These are phyloP conservation scores for Acanthiza pusilla DNA, from an alignment of 2,797 vertebrate genomes.

Conservation along the genomic window DNA sequence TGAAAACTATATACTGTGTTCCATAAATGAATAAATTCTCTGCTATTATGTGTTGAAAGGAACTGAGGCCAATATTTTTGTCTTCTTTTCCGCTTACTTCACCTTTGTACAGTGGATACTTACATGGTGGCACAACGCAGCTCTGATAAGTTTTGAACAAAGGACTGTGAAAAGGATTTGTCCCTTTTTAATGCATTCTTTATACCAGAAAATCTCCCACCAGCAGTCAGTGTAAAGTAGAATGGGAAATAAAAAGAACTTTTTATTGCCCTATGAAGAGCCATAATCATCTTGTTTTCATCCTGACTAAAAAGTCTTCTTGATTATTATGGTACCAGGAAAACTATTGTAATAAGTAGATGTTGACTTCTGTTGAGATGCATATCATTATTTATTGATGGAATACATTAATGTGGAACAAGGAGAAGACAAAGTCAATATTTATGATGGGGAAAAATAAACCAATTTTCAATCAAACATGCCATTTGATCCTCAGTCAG, in stretches of 20 bases:
- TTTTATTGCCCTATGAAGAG: not conserved
- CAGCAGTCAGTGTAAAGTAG: not conserved
- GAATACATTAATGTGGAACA: not conserved
- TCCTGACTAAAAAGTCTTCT: not conserved
- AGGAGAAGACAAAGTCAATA: conserved; percentile 13
- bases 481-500: not conserved
- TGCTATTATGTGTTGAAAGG: not conserved
- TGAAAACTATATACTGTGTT: not conserved
- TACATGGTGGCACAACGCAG: not conserved
- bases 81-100: not conserved
- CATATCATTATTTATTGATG: conserved; percentile 26
- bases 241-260: not conserved
- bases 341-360: not conserved
- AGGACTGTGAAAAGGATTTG: not conserved
- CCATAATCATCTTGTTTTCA: not conserved
- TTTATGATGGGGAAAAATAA: conserved; percentile 10
- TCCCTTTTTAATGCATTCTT: not conserved
- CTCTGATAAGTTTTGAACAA: not conserved
- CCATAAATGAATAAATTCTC: not conserved
- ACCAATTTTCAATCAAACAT: not conserved
- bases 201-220: not conserved
- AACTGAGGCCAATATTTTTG: not conserved
- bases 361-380: not conserved
- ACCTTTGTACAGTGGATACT: not conserved
- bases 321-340: not conserved